Evolutionary conservation across 1,140 invertebrate genomes (phyloP).

Genomic region (Drosophila tsacasi): DNA sequence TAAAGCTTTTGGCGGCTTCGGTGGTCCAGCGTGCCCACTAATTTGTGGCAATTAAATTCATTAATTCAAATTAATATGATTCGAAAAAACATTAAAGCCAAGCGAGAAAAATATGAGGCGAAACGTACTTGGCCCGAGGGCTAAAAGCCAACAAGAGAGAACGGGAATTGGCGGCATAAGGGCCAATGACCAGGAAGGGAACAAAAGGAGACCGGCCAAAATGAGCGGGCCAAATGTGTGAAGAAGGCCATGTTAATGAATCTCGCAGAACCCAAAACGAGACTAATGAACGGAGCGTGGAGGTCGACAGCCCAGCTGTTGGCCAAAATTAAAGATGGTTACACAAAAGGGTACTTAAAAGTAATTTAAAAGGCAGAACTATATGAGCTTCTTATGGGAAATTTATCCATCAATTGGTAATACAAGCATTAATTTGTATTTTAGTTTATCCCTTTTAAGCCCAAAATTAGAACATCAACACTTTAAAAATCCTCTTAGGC

Average conservation of each 20-base stretch:
- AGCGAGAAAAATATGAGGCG: constrained; percentile 13
- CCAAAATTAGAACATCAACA: neutral
- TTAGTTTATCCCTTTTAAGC: neutral
- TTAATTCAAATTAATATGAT: constrained; percentile 83
- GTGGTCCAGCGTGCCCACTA: constrained; percentile 54
- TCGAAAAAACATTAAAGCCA: constrained; percentile 68
- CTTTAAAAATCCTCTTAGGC: neutral
- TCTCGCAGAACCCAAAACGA: constrained; percentile 27
- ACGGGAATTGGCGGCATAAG: constrained; percentile 29
- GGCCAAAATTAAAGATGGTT: constrained; percentile 19
- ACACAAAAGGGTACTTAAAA: neutral
- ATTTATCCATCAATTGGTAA: neutral
- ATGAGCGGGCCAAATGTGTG: constrained; percentile 63
- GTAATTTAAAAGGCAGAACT: too few species aligned
- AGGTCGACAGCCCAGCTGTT: constrained; percentile 23
- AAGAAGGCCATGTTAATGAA: constrained; percentile 75
- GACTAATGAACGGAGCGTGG: constrained; percentile 60
- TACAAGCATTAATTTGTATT: neutral
- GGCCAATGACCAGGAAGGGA: constrained; percentile 72
- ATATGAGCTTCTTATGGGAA: neutral
- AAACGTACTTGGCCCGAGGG: constrained; percentile 42
- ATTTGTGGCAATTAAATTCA: constrained; percentile 80
- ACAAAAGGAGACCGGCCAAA: constrained; percentile 56
- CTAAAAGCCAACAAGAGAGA: constrained; percentile 19
- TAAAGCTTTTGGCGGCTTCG: constrained; percentile 63